Percentiles rank a stretch among this genome's conserved stretches.
phyloP scores from a whole-genome alignment of 2,888 invertebrate genomes.

The Drepanosiphum platanoidis region DNA sequence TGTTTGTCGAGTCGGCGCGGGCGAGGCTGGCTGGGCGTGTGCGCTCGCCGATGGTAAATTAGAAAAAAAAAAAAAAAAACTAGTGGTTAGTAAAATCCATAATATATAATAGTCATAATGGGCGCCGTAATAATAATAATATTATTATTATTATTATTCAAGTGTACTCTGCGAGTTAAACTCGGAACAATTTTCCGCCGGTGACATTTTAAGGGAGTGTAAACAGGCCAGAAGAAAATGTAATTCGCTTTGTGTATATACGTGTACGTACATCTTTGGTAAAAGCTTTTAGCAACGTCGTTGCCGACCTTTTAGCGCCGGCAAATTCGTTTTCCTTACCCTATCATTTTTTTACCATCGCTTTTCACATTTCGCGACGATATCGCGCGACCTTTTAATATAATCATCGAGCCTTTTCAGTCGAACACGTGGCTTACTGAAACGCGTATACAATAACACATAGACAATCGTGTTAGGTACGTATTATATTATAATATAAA shows the following conservation, averaged over 20 bases:
- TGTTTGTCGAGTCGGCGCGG: not conserved
- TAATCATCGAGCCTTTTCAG: conserved; percentile 17
- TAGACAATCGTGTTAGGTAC: not conserved
- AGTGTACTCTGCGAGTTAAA: not conserved
- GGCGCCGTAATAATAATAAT: no score
- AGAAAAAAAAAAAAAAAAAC: conserved; percentile 7
- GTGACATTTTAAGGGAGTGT: conserved; percentile 14
- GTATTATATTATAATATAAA: no score
- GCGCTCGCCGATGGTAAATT: not conserved
- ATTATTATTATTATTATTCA: not conserved
- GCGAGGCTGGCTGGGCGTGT: not conserved
- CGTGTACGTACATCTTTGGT: not conserved
- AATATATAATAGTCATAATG: no score
- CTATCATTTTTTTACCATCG: conserved; percentile 11
- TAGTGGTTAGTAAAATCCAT: not conserved
- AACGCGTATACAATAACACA: not conserved
- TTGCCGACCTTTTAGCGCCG: conserved; percentile 30
- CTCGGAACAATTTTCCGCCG: not conserved
- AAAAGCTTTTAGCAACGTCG: conserved; percentile 45
- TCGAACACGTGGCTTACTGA: conserved; percentile 1
- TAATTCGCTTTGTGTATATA: conserved; percentile 26
- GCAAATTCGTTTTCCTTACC: conserved; percentile 27
- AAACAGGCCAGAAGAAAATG: conserved; percentile 1
- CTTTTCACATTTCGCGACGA: conserved; percentile 26
- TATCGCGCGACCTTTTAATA: conserved; percentile 11